Conservation (phyloP, 2,888 invertebrate species). For the Metalampra italica region DNA sequence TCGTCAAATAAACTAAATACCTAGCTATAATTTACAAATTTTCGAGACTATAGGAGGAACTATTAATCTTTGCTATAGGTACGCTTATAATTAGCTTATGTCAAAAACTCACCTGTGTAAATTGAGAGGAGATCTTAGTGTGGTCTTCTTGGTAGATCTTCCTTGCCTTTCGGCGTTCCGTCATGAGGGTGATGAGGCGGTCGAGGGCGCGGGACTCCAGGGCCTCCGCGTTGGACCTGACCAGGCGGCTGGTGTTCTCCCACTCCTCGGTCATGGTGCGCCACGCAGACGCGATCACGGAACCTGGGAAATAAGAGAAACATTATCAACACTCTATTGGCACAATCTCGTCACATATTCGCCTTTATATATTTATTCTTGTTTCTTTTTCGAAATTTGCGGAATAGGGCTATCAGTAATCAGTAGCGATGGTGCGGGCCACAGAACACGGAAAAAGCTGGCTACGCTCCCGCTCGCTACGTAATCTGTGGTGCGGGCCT, state of each 20-base stretch:
- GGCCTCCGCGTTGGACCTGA: slow-evolving; percentile 91
- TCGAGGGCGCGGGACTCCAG: slow-evolving; percentile 90
- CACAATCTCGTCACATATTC: neutral
- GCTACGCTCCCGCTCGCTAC: no score
- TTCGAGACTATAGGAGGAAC: no score
- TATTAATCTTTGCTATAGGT: no score
- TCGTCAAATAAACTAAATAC: no score
- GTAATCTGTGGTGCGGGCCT: no score
- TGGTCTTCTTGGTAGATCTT: slow-evolving; percentile 95
- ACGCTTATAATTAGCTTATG: no score
- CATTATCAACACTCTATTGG: neutral
- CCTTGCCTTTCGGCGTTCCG: slow-evolving; percentile 91
- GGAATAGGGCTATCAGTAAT: no score
- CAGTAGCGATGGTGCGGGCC: no score
- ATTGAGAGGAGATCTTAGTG: slow-evolving; percentile 87
- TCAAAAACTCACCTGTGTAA: slow-evolving; percentile 80
- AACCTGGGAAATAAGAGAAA: slow-evolving; percentile 56
- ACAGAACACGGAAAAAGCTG: no score
- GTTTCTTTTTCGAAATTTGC: no score
- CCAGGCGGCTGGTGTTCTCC: slow-evolving; percentile 89
- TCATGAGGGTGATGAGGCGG: slow-evolving; percentile 86
- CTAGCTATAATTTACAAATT: no score
- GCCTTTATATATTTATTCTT: no score
- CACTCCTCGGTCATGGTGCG: slow-evolving; percentile 92
- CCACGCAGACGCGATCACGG: slow-evolving; percentile 86